A percentile compares a stretch with the other conserved stretches of the same genome.
Conservation (phyloP, 2,797 vertebrate species). For the Pantherophis vulpinus region DNA sequence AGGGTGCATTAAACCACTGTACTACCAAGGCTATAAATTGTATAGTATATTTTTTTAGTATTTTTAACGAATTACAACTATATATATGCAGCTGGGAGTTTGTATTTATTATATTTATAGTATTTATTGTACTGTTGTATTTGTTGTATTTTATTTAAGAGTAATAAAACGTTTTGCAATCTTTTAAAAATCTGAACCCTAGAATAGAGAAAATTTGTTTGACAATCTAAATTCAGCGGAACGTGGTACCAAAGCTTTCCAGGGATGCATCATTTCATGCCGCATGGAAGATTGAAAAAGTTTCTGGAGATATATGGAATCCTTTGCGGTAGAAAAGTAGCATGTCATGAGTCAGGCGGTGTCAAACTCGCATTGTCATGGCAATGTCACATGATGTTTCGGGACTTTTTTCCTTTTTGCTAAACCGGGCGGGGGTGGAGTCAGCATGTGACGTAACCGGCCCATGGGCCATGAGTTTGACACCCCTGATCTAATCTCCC, state of each 20-base stretch:
- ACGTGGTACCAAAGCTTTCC: no score
- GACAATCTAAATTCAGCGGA: background rate
- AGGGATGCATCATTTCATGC: background rate
- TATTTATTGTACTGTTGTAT: no score
- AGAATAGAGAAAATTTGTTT: background rate
- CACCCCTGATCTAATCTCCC: no score
- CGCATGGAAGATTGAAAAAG: background rate
- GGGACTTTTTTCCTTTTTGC: no score
- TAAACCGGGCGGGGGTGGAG: no score
- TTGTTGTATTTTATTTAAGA: background rate
- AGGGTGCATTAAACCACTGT: no score
- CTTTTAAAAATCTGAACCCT: background rate
- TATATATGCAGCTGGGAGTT: background rate
- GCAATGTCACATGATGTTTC: no score
- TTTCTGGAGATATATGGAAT: background rate
- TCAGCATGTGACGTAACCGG: no score
- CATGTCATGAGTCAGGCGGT: background rate
- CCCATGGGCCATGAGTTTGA: no score
- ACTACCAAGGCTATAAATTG: background rate
- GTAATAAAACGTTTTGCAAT: conserved; percentile 24
- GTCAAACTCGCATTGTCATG: no score
- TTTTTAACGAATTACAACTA: background rate
- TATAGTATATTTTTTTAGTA: conserved; percentile 19
- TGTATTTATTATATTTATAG: background rate
- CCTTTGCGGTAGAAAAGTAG: no score